A percentile compares a stretch with the other conserved stretches of the same genome.
These are phyloP conservation scores for Apodemus speciosus DNA, from an alignment of 2,113 vertebrate genomes.

Conservation along the genomic window DNA sequence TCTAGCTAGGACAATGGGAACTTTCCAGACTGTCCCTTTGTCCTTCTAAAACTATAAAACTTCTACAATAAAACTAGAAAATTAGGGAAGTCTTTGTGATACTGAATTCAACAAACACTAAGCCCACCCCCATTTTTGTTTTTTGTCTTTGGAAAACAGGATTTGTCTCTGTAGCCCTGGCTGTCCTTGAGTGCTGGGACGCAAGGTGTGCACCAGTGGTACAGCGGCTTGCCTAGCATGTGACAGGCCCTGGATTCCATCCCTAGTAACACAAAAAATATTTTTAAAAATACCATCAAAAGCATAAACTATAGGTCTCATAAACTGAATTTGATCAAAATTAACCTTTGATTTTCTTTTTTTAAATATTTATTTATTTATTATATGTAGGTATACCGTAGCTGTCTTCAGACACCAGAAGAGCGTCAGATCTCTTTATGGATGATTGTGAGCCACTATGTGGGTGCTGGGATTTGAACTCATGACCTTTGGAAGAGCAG, in stretches of 20 bases:
- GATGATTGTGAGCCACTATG: no score
- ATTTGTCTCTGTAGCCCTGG: background rate
- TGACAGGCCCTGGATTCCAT: background rate
- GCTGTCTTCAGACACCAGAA: no score
- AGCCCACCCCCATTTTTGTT: background rate
- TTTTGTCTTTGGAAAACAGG: background rate
- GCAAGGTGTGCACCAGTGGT: no score
- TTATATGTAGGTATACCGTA: no score
- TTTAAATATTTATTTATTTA: no score
- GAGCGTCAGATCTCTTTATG: no score
- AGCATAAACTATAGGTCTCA: background rate
- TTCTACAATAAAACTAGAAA: background rate
- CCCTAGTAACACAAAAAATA: background rate
- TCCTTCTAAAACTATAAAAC: background rate
- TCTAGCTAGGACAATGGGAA: background rate
- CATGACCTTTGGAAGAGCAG: no score
- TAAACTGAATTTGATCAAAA: background rate
- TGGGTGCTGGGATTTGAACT: no score
- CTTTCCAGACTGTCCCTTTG: background rate
- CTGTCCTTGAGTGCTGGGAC: no score
- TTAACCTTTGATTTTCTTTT: constrained; percentile 8
- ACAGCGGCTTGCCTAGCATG: background rate
- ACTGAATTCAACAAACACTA: background rate
- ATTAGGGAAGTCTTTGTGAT: background rate
- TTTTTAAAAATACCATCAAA: background rate